Conservation (phyloP, 2,888 invertebrate genomes). For the Plagiodera versicolora region DNA sequence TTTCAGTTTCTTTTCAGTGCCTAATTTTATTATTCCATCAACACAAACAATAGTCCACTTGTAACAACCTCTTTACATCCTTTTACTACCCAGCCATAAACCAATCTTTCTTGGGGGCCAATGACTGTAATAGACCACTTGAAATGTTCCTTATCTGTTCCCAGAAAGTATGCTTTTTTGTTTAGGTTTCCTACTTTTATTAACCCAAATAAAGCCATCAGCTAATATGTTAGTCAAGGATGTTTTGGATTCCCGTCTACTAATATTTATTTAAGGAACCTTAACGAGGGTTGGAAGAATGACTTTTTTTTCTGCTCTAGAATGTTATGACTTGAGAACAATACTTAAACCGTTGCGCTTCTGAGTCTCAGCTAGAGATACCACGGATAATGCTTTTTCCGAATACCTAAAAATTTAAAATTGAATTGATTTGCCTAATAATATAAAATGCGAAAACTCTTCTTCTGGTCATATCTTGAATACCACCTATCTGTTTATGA, state of each 20-base stretch:
- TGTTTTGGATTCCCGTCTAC: conserved; percentile 6
- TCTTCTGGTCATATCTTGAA: too few species aligned
- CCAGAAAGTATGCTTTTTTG: conserved; percentile 4
- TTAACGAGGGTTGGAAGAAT: background rate
- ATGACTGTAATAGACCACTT: conserved; percentile 7
- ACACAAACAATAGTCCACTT: background rate
- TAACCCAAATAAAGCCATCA: conserved; percentile 15
- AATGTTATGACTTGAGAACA: background rate
- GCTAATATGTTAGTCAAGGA: conserved; percentile 11
- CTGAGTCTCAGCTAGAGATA: too few species aligned
- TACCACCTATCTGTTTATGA: too few species aligned
- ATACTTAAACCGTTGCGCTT: background rate
- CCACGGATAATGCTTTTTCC: too few species aligned
- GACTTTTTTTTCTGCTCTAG: background rate
- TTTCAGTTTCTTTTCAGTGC: too few species aligned
- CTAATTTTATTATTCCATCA: background rate
- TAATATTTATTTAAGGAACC: conserved; percentile 2
- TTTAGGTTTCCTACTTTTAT: conserved; percentile 12
- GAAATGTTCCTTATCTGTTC: conserved; percentile 15
- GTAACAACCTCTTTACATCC: background rate
- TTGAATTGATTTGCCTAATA: too few species aligned
- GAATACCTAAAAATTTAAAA: too few species aligned
- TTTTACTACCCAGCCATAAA: background rate
- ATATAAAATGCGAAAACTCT: too few species aligned
- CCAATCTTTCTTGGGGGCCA: background rate